phyloP scores from a whole-genome alignment of 2,888 invertebrate species.

The Drosophila pseudotalamancana region DNA sequence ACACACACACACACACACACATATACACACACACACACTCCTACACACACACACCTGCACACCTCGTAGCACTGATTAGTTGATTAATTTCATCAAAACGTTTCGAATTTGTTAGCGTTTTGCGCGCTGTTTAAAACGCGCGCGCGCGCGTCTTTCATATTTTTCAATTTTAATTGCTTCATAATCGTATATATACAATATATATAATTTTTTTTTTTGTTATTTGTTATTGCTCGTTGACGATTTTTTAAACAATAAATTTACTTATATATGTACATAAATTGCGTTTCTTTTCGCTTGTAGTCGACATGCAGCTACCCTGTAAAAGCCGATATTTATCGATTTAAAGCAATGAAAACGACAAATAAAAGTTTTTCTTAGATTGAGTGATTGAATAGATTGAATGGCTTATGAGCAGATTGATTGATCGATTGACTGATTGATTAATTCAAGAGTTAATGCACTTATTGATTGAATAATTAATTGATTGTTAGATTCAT shows the following conservation, averaged over 20 bases:
- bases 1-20: not conserved
- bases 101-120: conserved; percentile 28
- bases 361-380: not conserved
- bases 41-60: too few relatives aligned
- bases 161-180: too few relatives aligned
- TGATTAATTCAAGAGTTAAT: too few relatives aligned
- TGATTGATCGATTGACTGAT: too few relatives aligned
- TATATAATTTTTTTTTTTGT: conserved; percentile 13
- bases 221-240: conserved; percentile 1
- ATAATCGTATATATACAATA: too few relatives aligned
- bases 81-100: conserved; percentile 48
- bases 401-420: too few relatives aligned
- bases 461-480: too few relatives aligned
- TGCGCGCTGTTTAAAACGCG: conserved; percentile 28
- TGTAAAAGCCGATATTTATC: not conserved
- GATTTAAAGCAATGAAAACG: not conserved
- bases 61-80: conserved; percentile 69
- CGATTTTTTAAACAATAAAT: conserved; percentile 70
- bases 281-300: conserved; percentile 1
- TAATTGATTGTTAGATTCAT: too few relatives aligned
- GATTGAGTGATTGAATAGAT: not conserved
- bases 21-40: not conserved
- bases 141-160: conserved; percentile 13
- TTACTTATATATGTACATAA: conserved; percentile 55
- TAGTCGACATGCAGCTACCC: not conserved